Base-by-base conservation (phyloP, 2,797 vertebrate genomes). In the Crypturellus tataupa region DNA sequence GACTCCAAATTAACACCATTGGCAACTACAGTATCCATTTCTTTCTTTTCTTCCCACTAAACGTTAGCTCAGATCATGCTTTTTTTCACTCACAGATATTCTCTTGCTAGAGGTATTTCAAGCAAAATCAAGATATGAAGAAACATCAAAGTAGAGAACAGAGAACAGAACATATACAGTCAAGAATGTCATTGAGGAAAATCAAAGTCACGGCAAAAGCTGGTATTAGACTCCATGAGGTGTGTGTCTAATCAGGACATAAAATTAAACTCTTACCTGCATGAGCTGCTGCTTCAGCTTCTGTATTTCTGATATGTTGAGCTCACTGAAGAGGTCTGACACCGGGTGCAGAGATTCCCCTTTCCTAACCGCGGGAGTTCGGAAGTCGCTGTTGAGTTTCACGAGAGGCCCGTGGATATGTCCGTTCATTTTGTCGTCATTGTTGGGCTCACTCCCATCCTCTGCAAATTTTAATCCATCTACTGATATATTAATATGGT, bases 281-380 rank as follows among this genome's bases (percentile, higher is more conserved):
- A 99, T 97, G 40, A 99, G 98, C 80, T 99, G 99, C 97, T 99
- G 99, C 92, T 99, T 99, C 85, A 99, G 96, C 94, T 99, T 99
- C 98, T 99, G 99, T 97, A 99, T 99, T 98, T 99, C 99, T 4
- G 99, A 99, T 97, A 99, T 98, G 97, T 99, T 99, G 95, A 99
- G 98, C 96, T 99, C 99, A 68, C 99, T 99, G 98, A 99, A 99
- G 93, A 99, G 98, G 96, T 99, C 99, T 0, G 99, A 99, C 72
- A 99, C 99, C 0, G 99, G 99, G 81, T 98, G 98, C 80, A 99
- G 97, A 37, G 98, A 97, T 59, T 99, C 99, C 65, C 98, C 99
- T 95, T 99, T 99, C 84, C 99, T 97, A 44, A 98, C 94, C 0
- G 98, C 72, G 23, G 98, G 88, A 21, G 97, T 94, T 70, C 98